Conservation (phyloP, 2,888 invertebrate genomes). For the Campaea margaritaria region DNA sequence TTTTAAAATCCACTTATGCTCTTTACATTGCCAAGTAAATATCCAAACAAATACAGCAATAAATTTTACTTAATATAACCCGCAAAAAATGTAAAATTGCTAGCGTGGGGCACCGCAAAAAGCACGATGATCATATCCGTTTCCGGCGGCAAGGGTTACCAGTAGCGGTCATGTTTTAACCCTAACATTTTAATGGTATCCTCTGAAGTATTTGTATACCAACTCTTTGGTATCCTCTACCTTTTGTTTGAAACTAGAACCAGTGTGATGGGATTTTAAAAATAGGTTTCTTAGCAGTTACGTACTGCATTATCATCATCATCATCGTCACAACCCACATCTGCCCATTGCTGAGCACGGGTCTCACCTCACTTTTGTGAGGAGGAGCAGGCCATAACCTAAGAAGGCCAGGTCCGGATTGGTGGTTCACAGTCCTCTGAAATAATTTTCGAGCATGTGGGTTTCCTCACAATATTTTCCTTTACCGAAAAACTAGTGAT, state of each 20-base stretch:
- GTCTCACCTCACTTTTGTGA: too few species aligned
- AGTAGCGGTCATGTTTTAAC: slow-evolving; percentile 55
- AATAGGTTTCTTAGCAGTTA: not conserved
- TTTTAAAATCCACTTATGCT: slow-evolving; percentile 4
- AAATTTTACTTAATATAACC: slow-evolving; percentile 31
- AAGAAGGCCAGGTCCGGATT: too few species aligned
- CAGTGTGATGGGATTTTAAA: not conserved
- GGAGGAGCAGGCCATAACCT: too few species aligned
- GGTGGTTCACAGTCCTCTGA: too few species aligned
- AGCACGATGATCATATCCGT: slow-evolving; percentile 63
- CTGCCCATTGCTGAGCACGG: too few species aligned
- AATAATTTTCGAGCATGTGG: too few species aligned
- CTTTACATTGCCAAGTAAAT: too few species aligned
- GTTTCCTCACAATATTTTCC: too few species aligned
- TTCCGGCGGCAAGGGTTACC: slow-evolving; percentile 60
- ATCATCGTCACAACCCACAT: too few species aligned
- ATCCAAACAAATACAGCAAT: slow-evolving; percentile 22
- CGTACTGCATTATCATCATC: too few species aligned
- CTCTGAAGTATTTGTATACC: too few species aligned
- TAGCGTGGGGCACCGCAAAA: slow-evolving; percentile 49
- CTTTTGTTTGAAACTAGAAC: slow-evolving; percentile 24
- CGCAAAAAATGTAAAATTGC: slow-evolving; percentile 52
- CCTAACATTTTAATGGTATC: slow-evolving; percentile 56
- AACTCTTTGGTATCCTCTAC: slow-evolving; percentile 41
- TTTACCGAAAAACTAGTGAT: too few species aligned